These are phyloP conservation scores for Jaculus jaculus DNA, from an alignment of 2,113 vertebrate species.

Conservation along the genomic window DNA sequence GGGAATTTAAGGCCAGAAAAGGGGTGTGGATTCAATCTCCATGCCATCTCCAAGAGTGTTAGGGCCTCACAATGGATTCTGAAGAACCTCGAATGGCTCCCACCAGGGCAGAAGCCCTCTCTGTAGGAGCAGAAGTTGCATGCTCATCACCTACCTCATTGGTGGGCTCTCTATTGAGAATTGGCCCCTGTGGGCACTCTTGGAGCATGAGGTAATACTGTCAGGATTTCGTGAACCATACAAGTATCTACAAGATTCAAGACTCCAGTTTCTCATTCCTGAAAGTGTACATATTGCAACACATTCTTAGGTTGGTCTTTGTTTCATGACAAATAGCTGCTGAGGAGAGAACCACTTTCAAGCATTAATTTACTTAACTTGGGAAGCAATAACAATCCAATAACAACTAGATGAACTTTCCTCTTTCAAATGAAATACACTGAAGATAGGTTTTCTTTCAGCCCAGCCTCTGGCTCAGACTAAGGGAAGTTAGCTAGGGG, in stretches of 20 bases:
- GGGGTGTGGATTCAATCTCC: background rate
- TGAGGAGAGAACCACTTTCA: background rate
- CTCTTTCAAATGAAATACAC: slow-evolving; percentile 11
- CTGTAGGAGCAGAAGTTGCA: background rate
- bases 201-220: background rate
- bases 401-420: background rate
- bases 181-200: background rate
- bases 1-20: background rate
- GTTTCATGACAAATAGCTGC: slow-evolving; percentile 4
- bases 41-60: background rate
- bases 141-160: rapidly evolving
- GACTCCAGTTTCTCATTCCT: background rate
- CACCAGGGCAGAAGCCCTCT: background rate
- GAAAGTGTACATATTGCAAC: background rate
- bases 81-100: background rate
- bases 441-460: background rate
- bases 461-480: background rate
- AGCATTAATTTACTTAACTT: slow-evolving; percentile 15
- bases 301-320: background rate
- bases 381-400: background rate
- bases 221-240: background rate
- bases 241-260: slow-evolving; percentile 27
- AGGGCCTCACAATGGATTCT: background rate
- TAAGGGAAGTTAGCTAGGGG: slow-evolving; percentile 1
- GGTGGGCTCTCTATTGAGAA: background rate